These are phyloP conservation scores for Agriopis aurantiaria DNA, from an alignment of 2,888 invertebrate species.

Conservation along the genomic window DNA sequence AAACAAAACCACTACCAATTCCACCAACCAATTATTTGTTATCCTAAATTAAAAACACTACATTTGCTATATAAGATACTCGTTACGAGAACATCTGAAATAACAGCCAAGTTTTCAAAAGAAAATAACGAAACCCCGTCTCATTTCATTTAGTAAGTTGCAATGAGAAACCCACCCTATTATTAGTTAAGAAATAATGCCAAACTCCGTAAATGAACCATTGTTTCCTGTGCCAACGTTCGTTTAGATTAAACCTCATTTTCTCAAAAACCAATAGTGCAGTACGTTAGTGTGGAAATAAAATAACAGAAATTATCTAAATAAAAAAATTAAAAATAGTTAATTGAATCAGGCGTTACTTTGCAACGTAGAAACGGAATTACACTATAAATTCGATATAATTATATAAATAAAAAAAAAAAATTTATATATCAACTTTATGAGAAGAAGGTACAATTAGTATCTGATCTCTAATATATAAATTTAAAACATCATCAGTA, in stretches of 20 bases:
- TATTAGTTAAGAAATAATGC: conserved; percentile 49
- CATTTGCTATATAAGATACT: neutral
- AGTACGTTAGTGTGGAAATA: conserved; percentile 41
- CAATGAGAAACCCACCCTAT: conserved; percentile 44
- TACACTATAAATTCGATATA: no score
- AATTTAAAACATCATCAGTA: no score
- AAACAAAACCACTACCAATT: no score
- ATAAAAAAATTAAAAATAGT: no score
- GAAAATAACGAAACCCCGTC: conserved; percentile 29
- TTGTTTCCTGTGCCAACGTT: conserved; percentile 55
- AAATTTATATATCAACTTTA: no score
- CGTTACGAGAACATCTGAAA: neutral
- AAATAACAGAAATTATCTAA: neutral
- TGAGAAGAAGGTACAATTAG: no score
- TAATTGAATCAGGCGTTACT: no score
- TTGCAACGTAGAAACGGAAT: no score
- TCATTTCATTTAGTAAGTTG: conserved; percentile 41
- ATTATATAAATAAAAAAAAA: no score
- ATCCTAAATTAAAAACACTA: no score
- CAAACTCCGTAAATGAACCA: conserved; percentile 42
- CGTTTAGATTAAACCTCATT: conserved; percentile 64
- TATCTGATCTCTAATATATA: no score
- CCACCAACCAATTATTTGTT: no score
- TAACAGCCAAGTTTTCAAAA: conserved; percentile 13
- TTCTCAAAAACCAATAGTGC: conserved; percentile 77